Conservation (phyloP, 2,113 vertebrate species). For the Caloenas nicobarica region DNA sequence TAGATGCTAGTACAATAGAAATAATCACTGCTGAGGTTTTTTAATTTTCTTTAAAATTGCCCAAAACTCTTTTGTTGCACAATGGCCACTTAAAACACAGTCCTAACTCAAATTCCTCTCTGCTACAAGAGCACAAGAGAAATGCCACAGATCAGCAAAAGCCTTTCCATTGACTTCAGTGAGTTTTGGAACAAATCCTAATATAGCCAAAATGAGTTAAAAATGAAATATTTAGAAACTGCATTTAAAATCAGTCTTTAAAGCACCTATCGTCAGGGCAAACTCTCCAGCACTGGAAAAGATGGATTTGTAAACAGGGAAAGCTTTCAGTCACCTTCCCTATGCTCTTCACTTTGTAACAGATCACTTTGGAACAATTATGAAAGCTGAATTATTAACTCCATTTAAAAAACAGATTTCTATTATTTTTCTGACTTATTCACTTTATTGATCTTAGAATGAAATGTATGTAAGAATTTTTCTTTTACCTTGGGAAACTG, state of each 20-base stretch:
- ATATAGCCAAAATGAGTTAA: not conserved
- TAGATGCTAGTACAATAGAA: not conserved
- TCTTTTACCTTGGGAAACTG: conserved; percentile 97
- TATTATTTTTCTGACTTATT: not conserved
- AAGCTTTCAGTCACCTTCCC: not conserved
- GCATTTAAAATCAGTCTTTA: conserved; percentile 23
- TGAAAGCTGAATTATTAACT: not conserved
- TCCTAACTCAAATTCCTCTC: not conserved
- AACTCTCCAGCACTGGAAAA: not conserved
- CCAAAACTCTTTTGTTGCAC: not conserved
- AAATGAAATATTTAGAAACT: conserved; percentile 34
- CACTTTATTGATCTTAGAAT: not conserved
- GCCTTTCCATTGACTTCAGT: not conserved
- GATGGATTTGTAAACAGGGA: not conserved
- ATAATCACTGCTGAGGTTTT: not conserved
- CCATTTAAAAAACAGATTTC: not conserved
- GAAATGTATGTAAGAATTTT: not conserved
- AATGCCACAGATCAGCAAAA: conserved; percentile 30
- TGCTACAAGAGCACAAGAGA: not conserved
- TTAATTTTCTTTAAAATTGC: not conserved
- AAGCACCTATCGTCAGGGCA: not conserved
- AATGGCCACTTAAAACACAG: not conserved
- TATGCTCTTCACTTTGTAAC: not conserved
- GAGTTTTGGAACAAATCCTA: conserved; percentile 38
- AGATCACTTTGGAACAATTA: not conserved